Base-by-base conservation (phyloP, 2,888 invertebrate genomes). In the Polydrusus pterygomalis region DNA sequence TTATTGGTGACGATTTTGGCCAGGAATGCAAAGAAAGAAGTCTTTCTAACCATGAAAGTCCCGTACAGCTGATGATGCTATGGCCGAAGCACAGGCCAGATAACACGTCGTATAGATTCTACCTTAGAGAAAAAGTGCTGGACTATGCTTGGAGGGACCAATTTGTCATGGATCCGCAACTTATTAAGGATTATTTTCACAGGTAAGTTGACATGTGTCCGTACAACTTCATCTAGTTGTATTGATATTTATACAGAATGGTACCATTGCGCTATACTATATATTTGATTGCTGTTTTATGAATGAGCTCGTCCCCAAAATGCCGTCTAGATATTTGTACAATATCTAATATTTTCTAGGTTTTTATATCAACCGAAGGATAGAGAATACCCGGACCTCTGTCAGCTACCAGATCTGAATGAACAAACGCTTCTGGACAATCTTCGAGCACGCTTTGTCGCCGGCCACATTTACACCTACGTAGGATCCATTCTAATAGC, bases 401-500 rank as follows among this genome's bases (percentile, higher is more conserved):
- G 98, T 87, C 97, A 97, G 89, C 89, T 98, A 85, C 97, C 97
- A 13, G 97, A 97, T 89, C 91, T 98, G 79, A 98, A 97, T 85
- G 98, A 98, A 88, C 94, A 95, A 87, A 97, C 97, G 1, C 89
- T 98, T 68, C 88, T 98, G 81, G 97, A 97, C 85, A 98, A 98
- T 90, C 90, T 98, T 79, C 90, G 94, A 82, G 94, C 95, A 79
- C 91, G 97, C 83, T 98, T 98, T 89, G 92, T 93, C 74, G 95
- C 95, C 82, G 96, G 97, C 62, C 96, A 97, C 88, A 98, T 98
- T 83, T 98, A 98, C 88, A 98, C 98, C 10, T 97, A 97, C 84
- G 97, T 97, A 80, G 97, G 97, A 69, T 96, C 96, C 70, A 98
- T 98, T 86, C 90, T 98, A 75, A 97, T 98, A 84, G 97, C 98